phyloP scores from a whole-genome alignment of 2,888 invertebrate species.

The Rhaphigaster nebulosa region DNA sequence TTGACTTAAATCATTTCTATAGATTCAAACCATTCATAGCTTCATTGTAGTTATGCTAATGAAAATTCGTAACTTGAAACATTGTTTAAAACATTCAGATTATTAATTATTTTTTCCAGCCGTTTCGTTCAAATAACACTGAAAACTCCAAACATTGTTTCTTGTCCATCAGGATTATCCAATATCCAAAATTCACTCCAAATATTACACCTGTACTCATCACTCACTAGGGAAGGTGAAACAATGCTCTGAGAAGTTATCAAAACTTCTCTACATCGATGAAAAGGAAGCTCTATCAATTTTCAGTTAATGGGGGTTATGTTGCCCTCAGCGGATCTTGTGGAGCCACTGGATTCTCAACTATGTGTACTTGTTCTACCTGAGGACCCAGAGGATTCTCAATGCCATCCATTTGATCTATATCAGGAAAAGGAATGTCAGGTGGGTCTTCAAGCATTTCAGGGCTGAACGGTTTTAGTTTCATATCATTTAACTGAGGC shows the following conservation, averaged over 20 bases:
- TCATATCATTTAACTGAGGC: constrained; percentile 61
- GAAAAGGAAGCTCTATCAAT: constrained; percentile 47
- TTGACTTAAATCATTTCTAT: background rate
- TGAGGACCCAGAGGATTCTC: constrained; percentile 53
- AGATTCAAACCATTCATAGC: background rate
- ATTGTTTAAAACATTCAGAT: background rate
- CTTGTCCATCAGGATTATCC: background rate
- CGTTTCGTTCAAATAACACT: background rate
- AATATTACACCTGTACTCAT: constrained; percentile 11
- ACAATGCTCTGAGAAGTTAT: background rate
- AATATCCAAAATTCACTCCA: background rate
- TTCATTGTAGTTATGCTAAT: background rate
- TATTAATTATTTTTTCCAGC: background rate
- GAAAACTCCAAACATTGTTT: constrained; percentile 22
- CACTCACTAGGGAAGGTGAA: background rate
- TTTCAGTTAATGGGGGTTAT: constrained; percentile 47
- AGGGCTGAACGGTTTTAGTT: constrained; percentile 62
- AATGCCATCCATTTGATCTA: constrained; percentile 52
- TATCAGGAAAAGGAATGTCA: constrained; percentile 53
- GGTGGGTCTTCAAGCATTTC: constrained; percentile 61
- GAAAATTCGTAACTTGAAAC: constrained; percentile 18
- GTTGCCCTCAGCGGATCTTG: constrained; percentile 49
- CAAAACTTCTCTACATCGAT: background rate
- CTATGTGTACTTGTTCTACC: constrained; percentile 26
- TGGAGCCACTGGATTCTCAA: constrained; percentile 49